Evolutionary conservation across 2,113 vertebrate species (phyloP).

Genomic region (Cheilinus undulatus): DNA sequence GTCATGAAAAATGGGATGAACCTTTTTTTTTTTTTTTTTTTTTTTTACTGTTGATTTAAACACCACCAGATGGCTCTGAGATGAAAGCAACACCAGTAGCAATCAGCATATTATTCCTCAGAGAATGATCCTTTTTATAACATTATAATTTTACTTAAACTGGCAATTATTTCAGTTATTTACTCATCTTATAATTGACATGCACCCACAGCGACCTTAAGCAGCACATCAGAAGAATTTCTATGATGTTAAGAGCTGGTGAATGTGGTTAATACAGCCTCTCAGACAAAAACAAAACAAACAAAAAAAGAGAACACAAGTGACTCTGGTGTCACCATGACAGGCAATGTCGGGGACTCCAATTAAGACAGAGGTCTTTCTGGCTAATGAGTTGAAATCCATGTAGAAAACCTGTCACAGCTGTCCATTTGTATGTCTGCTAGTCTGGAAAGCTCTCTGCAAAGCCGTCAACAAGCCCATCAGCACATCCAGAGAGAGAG

Average conservation of each 20-base stretch:
- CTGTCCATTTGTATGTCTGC: slow-evolving; percentile 31
- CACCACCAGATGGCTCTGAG: slow-evolving; percentile 9
- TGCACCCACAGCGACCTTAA: no score
- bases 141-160: no score
- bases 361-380: slow-evolving; percentile 19
- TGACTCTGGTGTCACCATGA: neutral
- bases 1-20: neutral
- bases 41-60: slow-evolving; percentile 9
- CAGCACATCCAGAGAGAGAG: slow-evolving; percentile 11
- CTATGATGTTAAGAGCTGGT: neutral
- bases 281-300: neutral
- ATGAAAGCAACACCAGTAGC: neutral
- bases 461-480: slow-evolving; percentile 3
- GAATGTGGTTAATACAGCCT: neutral
- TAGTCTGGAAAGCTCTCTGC: neutral
- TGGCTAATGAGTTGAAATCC: slow-evolving; percentile 44
- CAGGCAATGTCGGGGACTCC: slow-evolving; percentile 5
- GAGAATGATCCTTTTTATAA: no score
- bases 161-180: slow-evolving; percentile 13
- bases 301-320: neutral
- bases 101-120: neutral
- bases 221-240: neutral
- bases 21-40: neutral
- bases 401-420: slow-evolving; percentile 32
- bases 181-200: slow-evolving; percentile 7